Base-by-base conservation (phyloP, 2,797 vertebrate species). In the Spondyliosoma cantharus region DNA sequence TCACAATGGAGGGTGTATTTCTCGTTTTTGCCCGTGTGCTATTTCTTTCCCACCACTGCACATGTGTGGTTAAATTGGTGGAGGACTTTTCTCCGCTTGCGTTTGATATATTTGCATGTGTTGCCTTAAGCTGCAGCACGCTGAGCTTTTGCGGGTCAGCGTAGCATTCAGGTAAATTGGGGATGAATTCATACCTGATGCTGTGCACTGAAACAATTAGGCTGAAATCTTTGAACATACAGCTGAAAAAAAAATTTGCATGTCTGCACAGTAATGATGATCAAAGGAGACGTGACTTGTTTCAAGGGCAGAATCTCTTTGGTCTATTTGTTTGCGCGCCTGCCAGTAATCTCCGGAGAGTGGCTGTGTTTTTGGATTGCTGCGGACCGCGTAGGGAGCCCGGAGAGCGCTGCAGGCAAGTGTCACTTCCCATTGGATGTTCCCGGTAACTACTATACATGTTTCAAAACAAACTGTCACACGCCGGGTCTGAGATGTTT, bases 391-490 rank as follows among this genome's bases (percentile, higher is more conserved):
- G 91, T 54, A 89, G 86, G 87, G 80, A 92, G 93, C 94, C 92
- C 11, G 48, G 90, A 92, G 93, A 90, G 69, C 49, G 93, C 94
- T 91, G 81, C 89, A 92, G 94, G 94, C 94, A 85, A 91, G 92
- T 93, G 93, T 92, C 94, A 93, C 92, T 91, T 94, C 94, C 91
- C 93, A 93, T 94, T 86, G 92, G 87, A 93, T 89, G 87, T 88
- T 90, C 87, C 86, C 63, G 66, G 80, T 91, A 92, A 93, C 87
- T 81, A 86, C 84, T 84, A 89, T 89, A 84, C 91, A 91, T 87
- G 89, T 89, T 94, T 93, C 90, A 93, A 93, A 93, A 93, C 88
- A 93, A 93, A 89, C 76, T 82, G 90, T 90, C 88, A 90, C 81
- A 54, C 72, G 84, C 88, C 78, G 46, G 78, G 72, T 80, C 68